Evolutionary conservation across 2,888 invertebrate genomes (phyloP), one percentile per base, ranked within the genome.

Genomic region (Bursaphelenchus okinawaensis): DNA sequence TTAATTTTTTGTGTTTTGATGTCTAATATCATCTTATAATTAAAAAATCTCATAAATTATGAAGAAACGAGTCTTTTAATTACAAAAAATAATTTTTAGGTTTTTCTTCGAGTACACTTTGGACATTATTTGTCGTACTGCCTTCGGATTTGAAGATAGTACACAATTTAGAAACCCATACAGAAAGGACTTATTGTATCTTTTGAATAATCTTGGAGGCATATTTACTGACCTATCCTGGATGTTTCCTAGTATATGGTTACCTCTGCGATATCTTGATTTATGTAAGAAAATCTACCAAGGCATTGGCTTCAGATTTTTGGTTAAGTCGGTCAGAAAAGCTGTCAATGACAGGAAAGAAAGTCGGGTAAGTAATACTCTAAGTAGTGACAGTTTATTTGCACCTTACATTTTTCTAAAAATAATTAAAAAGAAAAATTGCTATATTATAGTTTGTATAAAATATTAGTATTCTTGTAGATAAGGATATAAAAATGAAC

Each of bases 101-200:
- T 71, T 69, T 66, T 84, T 84, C 66, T 85, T 86, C 74, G 83
- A 85, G 1, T 77, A 86, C 23, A 86, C 87, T 0, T 82, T 87
- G 67, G 86, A 86, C 66, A 84, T 85, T 0, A 87, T 87, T 62
- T 83, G 84, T 9, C 82, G 84, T 23, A 84, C 85, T 72, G 86
- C 85, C 0, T 79, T 87, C 51, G 86, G 76, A 1, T 69, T 70
- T 50, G 55, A 51, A 24, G 69, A 58, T 26, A 69, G 40, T 26
- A 24, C 23, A 6, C 68, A 68, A 31, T 68, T 68, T 52, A 24
- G 58, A 23, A 68, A 68, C 58, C 50, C 63, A 3, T 52, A 54
- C 23, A 12, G 54, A 12, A 19, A 26, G 26, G 23, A 26, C 19
- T 19, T 54, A 19, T 55, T 62, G 54, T 54, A 58, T 23, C 55